Base-by-base conservation (phyloP, 2,888 invertebrate species). In the Argynnis bischoffii region DNA sequence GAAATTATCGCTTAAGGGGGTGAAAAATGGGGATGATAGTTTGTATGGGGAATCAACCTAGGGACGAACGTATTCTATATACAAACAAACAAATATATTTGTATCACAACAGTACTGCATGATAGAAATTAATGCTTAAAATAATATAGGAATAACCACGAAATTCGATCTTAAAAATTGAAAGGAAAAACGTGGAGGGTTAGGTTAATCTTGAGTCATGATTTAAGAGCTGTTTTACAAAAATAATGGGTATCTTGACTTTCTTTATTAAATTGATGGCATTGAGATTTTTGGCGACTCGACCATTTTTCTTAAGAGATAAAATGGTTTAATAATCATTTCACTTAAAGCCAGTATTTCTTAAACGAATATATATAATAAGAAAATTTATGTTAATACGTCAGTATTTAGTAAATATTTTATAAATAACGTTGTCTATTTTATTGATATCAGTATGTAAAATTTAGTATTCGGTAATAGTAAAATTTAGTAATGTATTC, bases 191-290 rank as follows among this genome's bases (percentile, higher is more conserved):
- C 61, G 67, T 71, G 59, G 70, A 67, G 69, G 69, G 75, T 74
- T 74, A 73, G 69, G 75, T 74, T 74, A 73, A 74, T 75, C 71
- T 74, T 66, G 65, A 71, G 55, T 64, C 69, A 72, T 76, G 75
- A 75, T 78, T 77, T 75, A 66, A 72, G 70, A 70, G 70, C 74
- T 73, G 75, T 77, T 80, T 77, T 72, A 74, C 70, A 77, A 76
- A 79, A 80, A 80, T 78, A 79, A 80, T 79, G 77, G 76, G 75
- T 69, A 69, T 74, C 76, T 71, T 71, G 77, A 76, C 76, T 79
- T 77, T 78, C 75, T 78, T 78, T 78, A 81, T 80, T 79, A 81
- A 81, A 81, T 79, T 80, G 79, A 80, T 81, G 78, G 75, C 69
- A 75, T 64, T 72, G 67, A 71, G 72, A 78, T 78, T 77, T 76